Percentiles rank a stretch among this genome's conserved stretches.
Evolutionary conservation across 2,113 vertebrate genomes (phyloP).

Genomic region (Tupaia tana): DNA sequence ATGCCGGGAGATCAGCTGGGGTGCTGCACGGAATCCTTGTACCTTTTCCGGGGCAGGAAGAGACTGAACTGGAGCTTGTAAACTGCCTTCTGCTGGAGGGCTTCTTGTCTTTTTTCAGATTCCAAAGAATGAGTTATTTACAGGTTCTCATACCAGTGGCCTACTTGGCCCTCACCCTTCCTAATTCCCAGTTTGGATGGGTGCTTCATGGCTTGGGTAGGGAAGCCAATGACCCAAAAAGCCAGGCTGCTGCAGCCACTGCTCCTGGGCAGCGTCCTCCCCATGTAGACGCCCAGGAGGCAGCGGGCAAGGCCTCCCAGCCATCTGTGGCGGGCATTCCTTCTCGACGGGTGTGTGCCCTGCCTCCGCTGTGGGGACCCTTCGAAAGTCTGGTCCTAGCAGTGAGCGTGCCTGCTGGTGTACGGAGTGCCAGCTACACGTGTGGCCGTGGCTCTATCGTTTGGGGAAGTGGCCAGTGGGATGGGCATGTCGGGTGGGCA

Average conservation of each 20-base stretch:
- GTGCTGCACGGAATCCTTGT: neutral
- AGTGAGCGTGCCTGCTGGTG: neutral
- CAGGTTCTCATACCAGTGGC: neutral
- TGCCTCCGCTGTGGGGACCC: neutral
- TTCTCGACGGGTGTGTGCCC: neutral
- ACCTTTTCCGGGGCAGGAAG: neutral
- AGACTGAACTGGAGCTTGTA: neutral
- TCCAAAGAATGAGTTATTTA: constrained; percentile 36
- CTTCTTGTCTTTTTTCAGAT: neutral
- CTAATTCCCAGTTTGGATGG: neutral
- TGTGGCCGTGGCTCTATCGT: fast-evolving
- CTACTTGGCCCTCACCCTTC: neutral
- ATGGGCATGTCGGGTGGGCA: neutral
- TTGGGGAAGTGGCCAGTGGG: fast-evolving
- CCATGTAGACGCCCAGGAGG: fast-evolving
- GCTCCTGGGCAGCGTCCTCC: neutral
- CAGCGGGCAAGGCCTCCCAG: neutral
- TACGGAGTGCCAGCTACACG: fast-evolving
- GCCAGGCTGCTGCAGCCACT: fast-evolving
- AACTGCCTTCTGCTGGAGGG: neutral
- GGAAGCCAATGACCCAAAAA: neutral
- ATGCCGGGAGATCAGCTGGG: neutral
- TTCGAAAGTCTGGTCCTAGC: fast-evolving
- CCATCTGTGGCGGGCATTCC: fast-evolving
- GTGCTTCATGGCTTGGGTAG: neutral